Evolutionary conservation across 2,888 invertebrate species (phyloP).

Genomic region (Aphidoletes aphidimyza): DNA sequence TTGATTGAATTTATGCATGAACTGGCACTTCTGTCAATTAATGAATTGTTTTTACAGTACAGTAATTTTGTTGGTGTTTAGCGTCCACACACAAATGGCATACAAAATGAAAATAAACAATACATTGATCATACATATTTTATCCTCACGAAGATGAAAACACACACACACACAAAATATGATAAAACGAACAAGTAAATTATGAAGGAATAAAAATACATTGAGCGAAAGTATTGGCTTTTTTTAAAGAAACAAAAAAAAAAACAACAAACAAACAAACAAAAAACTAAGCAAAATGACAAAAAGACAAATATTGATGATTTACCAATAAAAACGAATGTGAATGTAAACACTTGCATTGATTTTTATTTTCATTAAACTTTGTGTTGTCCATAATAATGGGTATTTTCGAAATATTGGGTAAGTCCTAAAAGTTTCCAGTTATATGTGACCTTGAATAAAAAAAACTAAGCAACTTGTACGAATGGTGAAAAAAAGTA

Average conservation of each 20-base stretch:
- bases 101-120: not conserved
- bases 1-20: not conserved
- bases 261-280: not conserved
- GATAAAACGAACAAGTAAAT: not conserved
- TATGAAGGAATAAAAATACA: not conserved
- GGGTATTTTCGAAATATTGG: no score
- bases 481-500: no score
- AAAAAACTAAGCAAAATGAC: not conserved
- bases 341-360: not conserved
- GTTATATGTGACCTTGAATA: no score
- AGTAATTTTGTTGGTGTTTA: conserved; percentile 3
- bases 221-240: not conserved
- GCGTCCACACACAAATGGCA: not conserved
- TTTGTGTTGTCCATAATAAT: no score
- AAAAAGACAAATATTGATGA: not conserved
- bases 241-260: not conserved
- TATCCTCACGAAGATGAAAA: not conserved
- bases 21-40: conserved; percentile 2
- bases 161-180: not conserved
- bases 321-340: conserved; percentile 33
- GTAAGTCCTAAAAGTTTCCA: no score
- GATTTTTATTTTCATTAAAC: not conserved
- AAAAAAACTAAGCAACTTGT: no score
- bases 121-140: conserved; percentile 2
- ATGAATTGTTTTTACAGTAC: conserved; percentile 11